These are phyloP conservation scores for Ornithoptera alexandrae DNA, from an alignment of 2,888 invertebrate genomes.

Conservation along the genomic window DNA sequence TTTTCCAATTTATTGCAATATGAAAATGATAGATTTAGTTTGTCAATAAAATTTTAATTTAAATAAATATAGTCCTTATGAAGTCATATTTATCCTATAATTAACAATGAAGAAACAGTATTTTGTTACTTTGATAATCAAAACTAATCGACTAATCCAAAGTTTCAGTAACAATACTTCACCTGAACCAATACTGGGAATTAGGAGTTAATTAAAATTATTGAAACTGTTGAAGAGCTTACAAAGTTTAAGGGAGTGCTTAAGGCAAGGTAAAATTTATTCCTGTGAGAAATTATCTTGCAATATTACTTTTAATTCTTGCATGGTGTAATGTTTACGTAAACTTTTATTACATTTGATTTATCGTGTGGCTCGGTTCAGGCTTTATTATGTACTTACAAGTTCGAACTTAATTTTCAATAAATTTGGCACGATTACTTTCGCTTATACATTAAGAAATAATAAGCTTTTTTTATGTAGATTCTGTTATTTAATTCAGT, in stretches of 20 bases:
- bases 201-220: slow-evolving; percentile 16
- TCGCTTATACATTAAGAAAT: too few species aligned
- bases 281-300: slow-evolving; percentile 22
- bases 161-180: not conserved
- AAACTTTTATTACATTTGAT: slow-evolving; percentile 2
- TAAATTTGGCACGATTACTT: not conserved
- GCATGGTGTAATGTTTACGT: not conserved
- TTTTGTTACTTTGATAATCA: not conserved
- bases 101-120: not conserved
- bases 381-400: not conserved
- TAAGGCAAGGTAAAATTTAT: slow-evolving; percentile 21
- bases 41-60: too few species aligned
- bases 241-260: slow-evolving; percentile 16
- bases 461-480: too few species aligned
- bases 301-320: slow-evolving; percentile 6
- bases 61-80: not conserved
- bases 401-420: not conserved
- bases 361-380: not conserved
- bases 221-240: slow-evolving; percentile 16
- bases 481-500: too few species aligned
- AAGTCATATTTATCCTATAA: not conserved
- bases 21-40: too few species aligned
- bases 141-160: not conserved
- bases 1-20: too few species aligned
- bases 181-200: slow-evolving; percentile 8